Evolutionary conservation across 2,888 invertebrate species (phyloP).

Genomic region (Nomada flava): DNA sequence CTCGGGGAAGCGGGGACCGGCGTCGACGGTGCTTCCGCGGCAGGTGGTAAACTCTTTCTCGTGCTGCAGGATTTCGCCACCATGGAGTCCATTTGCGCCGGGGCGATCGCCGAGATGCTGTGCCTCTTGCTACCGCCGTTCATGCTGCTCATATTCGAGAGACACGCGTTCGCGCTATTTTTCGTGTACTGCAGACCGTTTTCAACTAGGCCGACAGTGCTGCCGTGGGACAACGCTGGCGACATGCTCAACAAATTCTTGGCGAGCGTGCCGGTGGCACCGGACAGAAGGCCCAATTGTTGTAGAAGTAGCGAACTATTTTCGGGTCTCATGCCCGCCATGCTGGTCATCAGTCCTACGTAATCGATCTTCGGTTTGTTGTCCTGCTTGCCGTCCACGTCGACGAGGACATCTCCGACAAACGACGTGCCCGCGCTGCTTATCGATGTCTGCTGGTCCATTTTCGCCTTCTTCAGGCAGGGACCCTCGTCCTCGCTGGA

Average conservation of each 20-base stretch:
- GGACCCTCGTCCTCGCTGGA: conserved; percentile 78
- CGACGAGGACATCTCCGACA: conserved; percentile 49
- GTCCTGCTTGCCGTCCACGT: conserved; percentile 44
- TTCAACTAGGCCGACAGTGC: conserved; percentile 78
- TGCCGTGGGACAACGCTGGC: conserved; percentile 58
- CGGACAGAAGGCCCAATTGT: conserved; percentile 71
- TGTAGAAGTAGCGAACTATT: conserved; percentile 72
- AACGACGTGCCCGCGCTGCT: conserved; percentile 57
- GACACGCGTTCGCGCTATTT: conserved; percentile 78
- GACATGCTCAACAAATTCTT: conserved; percentile 71
- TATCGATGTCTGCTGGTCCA: conserved; percentile 65
- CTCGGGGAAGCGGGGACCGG: conserved; percentile 82
- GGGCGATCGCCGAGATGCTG: conserved; percentile 71
- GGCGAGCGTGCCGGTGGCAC: conserved; percentile 69
- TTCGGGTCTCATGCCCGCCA: conserved; percentile 74
- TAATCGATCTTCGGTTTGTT: conserved; percentile 74
- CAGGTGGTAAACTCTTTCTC: conserved; percentile 81
- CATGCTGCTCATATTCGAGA: conserved; percentile 26
- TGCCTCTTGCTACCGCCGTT: conserved; percentile 82
- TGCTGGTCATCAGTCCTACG: conserved; percentile 72
- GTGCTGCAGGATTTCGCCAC: conserved; percentile 69
- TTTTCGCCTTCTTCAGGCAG: conserved; percentile 70
- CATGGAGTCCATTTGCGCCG: conserved; percentile 72
- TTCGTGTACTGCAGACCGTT: conserved; percentile 81
- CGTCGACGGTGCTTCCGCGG: conserved; percentile 82